phyloP scores from a whole-genome alignment of 2,888 invertebrate genomes.

The Minunthozetes semirufus region DNA sequence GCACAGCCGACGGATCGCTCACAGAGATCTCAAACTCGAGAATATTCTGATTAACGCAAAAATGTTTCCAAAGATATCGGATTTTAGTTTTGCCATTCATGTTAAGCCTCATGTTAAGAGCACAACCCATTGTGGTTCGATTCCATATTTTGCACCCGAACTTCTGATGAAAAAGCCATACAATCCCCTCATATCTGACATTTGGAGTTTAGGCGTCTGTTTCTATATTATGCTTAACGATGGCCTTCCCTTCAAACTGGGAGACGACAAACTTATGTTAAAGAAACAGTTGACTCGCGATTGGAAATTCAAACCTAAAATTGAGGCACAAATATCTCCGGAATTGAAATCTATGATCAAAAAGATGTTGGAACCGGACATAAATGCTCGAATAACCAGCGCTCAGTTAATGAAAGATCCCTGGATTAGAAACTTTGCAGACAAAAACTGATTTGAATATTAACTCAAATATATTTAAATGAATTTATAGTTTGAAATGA shows the following conservation, averaged over 20 bases:
- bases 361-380: constrained; percentile 29
- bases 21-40: constrained; percentile 87
- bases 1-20: constrained; percentile 49
- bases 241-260: constrained; percentile 16
- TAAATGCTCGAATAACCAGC: background rate
- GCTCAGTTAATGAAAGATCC: background rate
- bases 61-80: constrained; percentile 68
- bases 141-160: constrained; percentile 35
- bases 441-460: too few relatives aligned
- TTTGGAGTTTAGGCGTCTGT: constrained; percentile 36
- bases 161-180: constrained; percentile 14
- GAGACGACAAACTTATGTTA: constrained; percentile 19
- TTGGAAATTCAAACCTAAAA: constrained; percentile 2
- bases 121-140: constrained; percentile 27
- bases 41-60: constrained; percentile 84
- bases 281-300: constrained; percentile 15
- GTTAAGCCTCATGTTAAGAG: background rate
- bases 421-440: background rate
- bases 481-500: too few relatives aligned
- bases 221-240: constrained; percentile 33
- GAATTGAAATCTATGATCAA: constrained; percentile 7
- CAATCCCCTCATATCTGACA: constrained; percentile 32
- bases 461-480: too few relatives aligned
- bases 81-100: constrained; percentile 29
- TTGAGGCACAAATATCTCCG: background rate